Conservation (phyloP, 2,888 invertebrate species). For the Polia nebulosa region DNA sequence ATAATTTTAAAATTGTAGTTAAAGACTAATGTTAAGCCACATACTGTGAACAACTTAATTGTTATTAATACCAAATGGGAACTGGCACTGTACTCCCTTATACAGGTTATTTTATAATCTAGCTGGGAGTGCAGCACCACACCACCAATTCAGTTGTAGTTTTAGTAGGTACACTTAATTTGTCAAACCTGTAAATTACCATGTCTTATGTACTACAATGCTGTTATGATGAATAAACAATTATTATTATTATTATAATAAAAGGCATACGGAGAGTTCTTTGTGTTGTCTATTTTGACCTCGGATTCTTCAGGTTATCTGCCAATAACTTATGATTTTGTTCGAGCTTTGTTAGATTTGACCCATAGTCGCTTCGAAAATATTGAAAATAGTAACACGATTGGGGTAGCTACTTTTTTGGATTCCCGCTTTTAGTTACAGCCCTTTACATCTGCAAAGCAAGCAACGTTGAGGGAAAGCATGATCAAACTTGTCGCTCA, state of each 20-base stretch:
- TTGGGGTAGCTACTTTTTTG: conserved; percentile 33
- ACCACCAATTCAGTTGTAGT: too few relatives aligned
- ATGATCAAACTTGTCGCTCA: conserved; percentile 18
- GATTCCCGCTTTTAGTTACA: conserved; percentile 44
- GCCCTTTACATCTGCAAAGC: conserved; percentile 28
- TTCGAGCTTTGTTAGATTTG: conserved; percentile 27
- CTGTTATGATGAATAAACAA: too few relatives aligned
- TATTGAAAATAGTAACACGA: conserved; percentile 33
- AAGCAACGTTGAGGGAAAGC: conserved; percentile 17
- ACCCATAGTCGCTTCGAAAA: conserved; percentile 35
- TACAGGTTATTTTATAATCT: too few relatives aligned
- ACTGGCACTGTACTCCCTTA: too few relatives aligned
- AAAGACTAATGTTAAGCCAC: too few relatives aligned
- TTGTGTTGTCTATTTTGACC: conserved; percentile 25
- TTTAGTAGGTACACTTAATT: too few relatives aligned
- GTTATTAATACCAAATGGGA: too few relatives aligned
- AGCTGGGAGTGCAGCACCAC: too few relatives aligned
- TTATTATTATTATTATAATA: conserved; percentile 27
- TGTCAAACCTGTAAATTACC: too few relatives aligned
- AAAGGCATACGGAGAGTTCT: conserved; percentile 33
- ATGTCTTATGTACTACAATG: too few relatives aligned
- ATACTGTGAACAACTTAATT: too few relatives aligned
- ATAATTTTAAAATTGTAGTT: too few relatives aligned
- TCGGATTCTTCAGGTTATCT: conserved; percentile 25
- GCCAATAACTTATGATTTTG: conserved; percentile 25